Percentiles rank a stretch among this genome's conserved stretches.
These are phyloP conservation scores for Troides aeacus DNA, from an alignment of 2,888 invertebrate genomes.

Conservation along the genomic window DNA sequence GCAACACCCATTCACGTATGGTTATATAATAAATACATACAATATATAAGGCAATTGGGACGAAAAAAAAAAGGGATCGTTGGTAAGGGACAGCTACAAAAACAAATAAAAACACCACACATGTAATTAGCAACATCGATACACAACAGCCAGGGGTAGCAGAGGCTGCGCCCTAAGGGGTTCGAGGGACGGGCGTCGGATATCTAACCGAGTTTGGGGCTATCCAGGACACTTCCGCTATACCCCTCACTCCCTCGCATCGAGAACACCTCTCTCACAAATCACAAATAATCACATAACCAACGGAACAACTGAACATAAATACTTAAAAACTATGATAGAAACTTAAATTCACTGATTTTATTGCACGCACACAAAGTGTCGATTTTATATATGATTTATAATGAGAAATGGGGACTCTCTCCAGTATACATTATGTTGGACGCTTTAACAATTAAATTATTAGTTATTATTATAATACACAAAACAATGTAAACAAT, in stretches of 20 bases:
- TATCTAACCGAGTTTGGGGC: conserved; percentile 73
- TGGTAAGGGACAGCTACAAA: conserved; percentile 66
- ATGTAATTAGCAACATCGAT: conserved; percentile 75
- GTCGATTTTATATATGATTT: conserved; percentile 51
- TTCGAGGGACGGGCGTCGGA: conserved; percentile 65
- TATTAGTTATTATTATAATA: conserved; percentile 30
- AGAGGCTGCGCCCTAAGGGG: conserved; percentile 77
- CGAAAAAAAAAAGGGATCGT: conserved; percentile 41
- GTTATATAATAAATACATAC: conserved; percentile 50
- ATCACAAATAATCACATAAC: conserved; percentile 75
- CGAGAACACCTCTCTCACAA: conserved; percentile 81
- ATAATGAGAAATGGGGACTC: conserved; percentile 47
- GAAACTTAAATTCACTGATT: conserved; percentile 55
- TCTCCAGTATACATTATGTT: conserved; percentile 46
- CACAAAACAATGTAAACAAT: neutral
- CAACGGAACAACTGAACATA: conserved; percentile 72
- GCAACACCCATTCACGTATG: conserved; percentile 75
- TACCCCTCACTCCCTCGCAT: conserved; percentile 80
- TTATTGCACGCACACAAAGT: conserved; percentile 58
- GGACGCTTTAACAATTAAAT: conserved; percentile 40
- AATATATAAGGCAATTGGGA: conserved; percentile 45
- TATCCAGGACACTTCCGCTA: conserved; percentile 77
- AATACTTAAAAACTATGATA: conserved; percentile 63
- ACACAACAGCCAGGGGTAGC: conserved; percentile 80
- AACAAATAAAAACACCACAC: conserved; percentile 61